phyloP scores from a whole-genome alignment of 2,113 vertebrate genomes.

The Stegostoma tigrinum region DNA sequence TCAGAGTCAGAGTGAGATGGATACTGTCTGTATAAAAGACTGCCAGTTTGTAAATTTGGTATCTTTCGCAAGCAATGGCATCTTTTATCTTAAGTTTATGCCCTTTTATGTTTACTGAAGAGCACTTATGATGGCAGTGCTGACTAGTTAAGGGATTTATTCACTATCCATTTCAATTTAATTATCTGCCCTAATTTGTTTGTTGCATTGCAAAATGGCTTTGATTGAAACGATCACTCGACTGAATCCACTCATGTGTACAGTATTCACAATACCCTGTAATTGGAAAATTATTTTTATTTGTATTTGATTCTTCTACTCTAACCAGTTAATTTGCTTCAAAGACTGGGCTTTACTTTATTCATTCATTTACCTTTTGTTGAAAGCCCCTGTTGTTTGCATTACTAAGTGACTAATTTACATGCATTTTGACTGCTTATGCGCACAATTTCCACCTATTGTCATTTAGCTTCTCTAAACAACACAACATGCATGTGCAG shows the following conservation, averaged over 20 bases:
- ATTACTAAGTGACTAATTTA: slow-evolving; percentile 5
- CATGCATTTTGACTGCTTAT: not conserved
- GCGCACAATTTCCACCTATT: slow-evolving; percentile 1
- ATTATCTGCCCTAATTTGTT: slow-evolving; percentile 12
- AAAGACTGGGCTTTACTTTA: not conserved
- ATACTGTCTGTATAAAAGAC: not conserved
- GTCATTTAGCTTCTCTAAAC: not conserved
- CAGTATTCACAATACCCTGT: not conserved
- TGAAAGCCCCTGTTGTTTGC: not conserved
- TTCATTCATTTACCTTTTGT: not conserved
- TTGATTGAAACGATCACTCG: slow-evolving; percentile 1
- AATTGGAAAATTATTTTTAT: not conserved
- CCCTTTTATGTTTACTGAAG: not conserved
- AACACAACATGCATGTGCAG: too few relatives aligned
- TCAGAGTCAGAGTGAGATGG: not conserved
- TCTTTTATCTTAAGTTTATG: not conserved
- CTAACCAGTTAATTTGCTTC: not conserved
- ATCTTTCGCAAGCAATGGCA: not conserved
- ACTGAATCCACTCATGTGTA: not conserved
- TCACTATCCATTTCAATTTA: not conserved
- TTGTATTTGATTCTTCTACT: not conserved
- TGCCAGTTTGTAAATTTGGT: not conserved
- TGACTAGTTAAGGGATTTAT: not conserved
- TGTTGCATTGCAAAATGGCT: not conserved
- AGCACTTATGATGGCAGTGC: not conserved